Base-by-base conservation (phyloP, 2,797 vertebrate species). In the Heteromormyrus szaboi region DNA sequence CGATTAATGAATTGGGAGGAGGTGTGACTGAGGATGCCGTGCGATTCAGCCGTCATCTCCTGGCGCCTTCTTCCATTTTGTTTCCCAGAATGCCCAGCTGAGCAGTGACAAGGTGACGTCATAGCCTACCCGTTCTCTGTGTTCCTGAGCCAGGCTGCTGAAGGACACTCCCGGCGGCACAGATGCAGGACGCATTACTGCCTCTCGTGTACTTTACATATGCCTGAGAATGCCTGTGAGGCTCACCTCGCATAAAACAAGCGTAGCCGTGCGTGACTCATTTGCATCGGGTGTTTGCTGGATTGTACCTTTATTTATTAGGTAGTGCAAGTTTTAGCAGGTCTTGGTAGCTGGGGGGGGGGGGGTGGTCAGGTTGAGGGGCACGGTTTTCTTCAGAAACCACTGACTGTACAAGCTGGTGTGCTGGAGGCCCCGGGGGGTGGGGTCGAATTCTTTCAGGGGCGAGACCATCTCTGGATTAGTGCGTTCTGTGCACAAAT, bases 401-500 rank as follows among this genome's bases (percentile, higher is more conserved):
- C 8, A 56, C 56, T 85, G 88, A 68, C 88, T 65, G 83, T 89
- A 53, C 17, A 62, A 65, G 81, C 81, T 29, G n/a, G 25, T 41
- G 29, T 72, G 56, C 33, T 53, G 41, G 88, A 68, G 89, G 76
- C 53, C 87, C 86, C 65, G 89, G 88, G 62, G 88, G 81, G 59
- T 85, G 89, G 87, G 87, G 90, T 89, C 89, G 89, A 92, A 93
- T 91, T 93, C 91, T 92, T 94, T 25, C 91, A 92, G 92, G 92
- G 88, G 90, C 41, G 17, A 84, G 85, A 88, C 44, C 76, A 22
- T 51, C 54, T 56, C 85, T 88, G 92, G 92, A 89, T 92, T 90
- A 90, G 90, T 91, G 91, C 90, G 85, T 90, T 91, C 88, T 89
- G 92, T 86, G 83, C 90, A 91, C 94, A 92, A 94, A 94, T 93